A percentile compares a stretch with the other conserved stretches of the same genome.
phyloP scores from a whole-genome alignment of 1,140 invertebrate genomes.

The Platorchestia sp. region DNA sequence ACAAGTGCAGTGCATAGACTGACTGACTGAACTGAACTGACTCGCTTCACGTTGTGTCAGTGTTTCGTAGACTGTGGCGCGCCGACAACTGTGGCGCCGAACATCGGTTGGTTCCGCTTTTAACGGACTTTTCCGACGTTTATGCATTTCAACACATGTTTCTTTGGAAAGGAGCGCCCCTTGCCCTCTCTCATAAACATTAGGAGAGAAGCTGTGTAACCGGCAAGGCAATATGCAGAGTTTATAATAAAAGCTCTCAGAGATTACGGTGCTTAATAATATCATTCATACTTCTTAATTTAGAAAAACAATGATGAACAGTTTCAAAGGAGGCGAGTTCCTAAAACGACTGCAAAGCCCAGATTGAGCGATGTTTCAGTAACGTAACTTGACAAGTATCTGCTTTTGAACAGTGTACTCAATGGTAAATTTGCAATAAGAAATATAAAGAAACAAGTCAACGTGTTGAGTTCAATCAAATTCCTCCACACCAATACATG shows the following conservation, averaged over 20 bases:
- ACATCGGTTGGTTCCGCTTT: neutral
- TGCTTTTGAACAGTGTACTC: neutral
- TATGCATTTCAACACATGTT: neutral
- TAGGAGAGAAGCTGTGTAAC: neutral
- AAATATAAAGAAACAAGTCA: too few relatives aligned
- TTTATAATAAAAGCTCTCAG: neutral
- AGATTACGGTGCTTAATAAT: neutral
- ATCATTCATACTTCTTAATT: neutral
- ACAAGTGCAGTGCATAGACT: constrained; percentile 22
- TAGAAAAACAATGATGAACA: neutral
- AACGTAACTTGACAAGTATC: neutral
- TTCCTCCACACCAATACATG: too few relatives aligned
- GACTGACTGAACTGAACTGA: neutral
- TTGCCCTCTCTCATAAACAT: neutral
- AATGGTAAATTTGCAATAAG: too few relatives aligned
- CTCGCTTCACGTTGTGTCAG: too few relatives aligned
- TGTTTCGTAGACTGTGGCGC: neutral
- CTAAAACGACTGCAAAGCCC: neutral
- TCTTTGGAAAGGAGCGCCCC: neutral
- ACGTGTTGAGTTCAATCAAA: too few relatives aligned
- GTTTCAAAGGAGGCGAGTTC: neutral
- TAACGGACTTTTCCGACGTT: neutral
- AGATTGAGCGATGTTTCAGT: neutral
- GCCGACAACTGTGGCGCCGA: constrained; percentile 4
- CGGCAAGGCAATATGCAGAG: neutral